Evolutionary conservation across 2,797 vertebrate genomes (phyloP).

Genomic region (Miichthys miiuy): DNA sequence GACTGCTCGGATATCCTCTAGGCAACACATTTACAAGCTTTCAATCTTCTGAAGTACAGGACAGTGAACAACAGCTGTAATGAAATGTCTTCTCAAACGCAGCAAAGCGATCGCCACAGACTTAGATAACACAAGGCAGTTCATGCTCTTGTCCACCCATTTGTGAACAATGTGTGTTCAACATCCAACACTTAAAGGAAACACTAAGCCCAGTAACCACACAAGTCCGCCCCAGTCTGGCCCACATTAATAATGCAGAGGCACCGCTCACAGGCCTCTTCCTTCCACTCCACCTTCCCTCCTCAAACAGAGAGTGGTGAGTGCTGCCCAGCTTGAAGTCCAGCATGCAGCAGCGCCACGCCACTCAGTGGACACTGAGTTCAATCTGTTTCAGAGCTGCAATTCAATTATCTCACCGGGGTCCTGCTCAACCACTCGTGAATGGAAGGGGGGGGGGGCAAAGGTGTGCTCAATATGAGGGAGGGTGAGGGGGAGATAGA

Average conservation of each 20-base stretch:
- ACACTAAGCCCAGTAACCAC: conserved; percentile 58
- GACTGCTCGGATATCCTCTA: conserved; percentile 35
- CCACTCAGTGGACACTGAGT: conserved; percentile 81
- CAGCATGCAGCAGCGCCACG: conserved; percentile 76
- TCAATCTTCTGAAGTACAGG: conserved; percentile 42
- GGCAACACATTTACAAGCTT: conserved; percentile 43
- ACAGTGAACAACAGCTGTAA: conserved; percentile 44
- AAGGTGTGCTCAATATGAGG: conserved; percentile 71
- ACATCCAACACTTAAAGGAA: conserved; percentile 60
- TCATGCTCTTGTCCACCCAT: conserved; percentile 36
- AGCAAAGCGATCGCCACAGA: conserved; percentile 31
- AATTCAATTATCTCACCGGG: conserved; percentile 86
- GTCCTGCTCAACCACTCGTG: conserved; percentile 79
- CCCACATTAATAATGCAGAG: conserved; percentile 84
- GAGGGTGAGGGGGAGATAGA: conserved; percentile 12
- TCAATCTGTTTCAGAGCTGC: conserved; percentile 87
- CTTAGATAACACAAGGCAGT: conserved; percentile 31
- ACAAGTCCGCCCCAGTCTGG: conserved; percentile 72
- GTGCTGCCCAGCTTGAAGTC: conserved; percentile 82
- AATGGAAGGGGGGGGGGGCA: conserved; percentile 61
- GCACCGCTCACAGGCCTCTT: conserved; percentile 66
- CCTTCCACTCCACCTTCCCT: conserved; percentile 59
- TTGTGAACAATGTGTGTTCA: conserved; percentile 57
- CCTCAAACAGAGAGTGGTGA: conserved; percentile 59
- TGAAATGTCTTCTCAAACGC: conserved; percentile 43